These are phyloP conservation scores for Aleiodes leptofemur DNA, from an alignment of 2,888 invertebrate genomes.

Conservation along the genomic window DNA sequence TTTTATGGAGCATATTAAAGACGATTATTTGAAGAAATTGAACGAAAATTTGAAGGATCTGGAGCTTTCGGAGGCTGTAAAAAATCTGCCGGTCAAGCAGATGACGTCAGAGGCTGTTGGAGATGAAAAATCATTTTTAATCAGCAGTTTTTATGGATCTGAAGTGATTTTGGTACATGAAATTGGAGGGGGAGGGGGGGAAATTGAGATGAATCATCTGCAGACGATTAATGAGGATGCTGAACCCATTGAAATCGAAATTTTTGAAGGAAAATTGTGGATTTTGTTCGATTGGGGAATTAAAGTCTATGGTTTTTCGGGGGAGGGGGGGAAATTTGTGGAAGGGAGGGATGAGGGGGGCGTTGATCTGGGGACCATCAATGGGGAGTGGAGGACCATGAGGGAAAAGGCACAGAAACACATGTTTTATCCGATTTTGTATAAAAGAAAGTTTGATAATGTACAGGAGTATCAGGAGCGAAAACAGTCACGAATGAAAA, in stretches of 20 bases:
- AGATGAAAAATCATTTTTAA: constrained; percentile 31
- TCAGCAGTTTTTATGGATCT: constrained; percentile 76
- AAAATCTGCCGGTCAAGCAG: constrained; percentile 74
- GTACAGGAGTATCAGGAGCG: constrained; percentile 87
- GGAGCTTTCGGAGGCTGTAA: constrained; percentile 64
- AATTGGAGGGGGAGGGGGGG: constrained; percentile 60
- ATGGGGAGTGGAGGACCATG: constrained; percentile 62
- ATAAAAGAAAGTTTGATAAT: constrained; percentile 88
- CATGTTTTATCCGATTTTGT: constrained; percentile 76
- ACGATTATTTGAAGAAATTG: constrained; percentile 63
- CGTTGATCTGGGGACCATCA: constrained; percentile 56
- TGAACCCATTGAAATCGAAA: constrained; percentile 76
- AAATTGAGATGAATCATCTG: constrained; percentile 62
- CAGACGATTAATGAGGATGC: constrained; percentile 74
- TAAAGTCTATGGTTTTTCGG: constrained; percentile 68
- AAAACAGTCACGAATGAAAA: constrained; percentile 83
- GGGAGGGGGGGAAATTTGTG: constrained; percentile 58
- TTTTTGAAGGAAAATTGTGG: constrained; percentile 69
- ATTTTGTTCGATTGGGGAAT: constrained; percentile 71
- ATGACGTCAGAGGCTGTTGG: constrained; percentile 65
- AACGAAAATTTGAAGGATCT: constrained; percentile 63
- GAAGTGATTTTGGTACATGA: constrained; percentile 76
- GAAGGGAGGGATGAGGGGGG: too few relatives aligned
- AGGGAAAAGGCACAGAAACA: constrained; percentile 58
- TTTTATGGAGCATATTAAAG: constrained; percentile 73